Percentiles rank a stretch among this genome's conserved stretches.
phyloP scores from a whole-genome alignment of 2,113 vertebrate genomes.

The Pao palembangensis region DNA sequence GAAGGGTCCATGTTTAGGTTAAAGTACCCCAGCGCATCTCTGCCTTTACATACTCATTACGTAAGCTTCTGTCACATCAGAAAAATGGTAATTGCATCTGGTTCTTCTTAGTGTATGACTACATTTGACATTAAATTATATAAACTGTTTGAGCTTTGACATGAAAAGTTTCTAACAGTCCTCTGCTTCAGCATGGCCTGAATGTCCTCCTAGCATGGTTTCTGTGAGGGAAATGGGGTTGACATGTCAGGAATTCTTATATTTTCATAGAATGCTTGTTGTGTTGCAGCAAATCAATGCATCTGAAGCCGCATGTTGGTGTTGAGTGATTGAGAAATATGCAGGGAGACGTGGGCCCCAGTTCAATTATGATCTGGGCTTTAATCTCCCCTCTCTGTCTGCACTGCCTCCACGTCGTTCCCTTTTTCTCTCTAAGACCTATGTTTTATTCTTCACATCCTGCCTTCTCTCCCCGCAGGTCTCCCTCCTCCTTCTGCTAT shows the following conservation, averaged over 20 bases:
- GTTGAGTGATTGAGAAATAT: slow-evolving; percentile 6
- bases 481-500: slow-evolving; percentile 61
- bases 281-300: background rate
- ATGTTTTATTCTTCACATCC: background rate
- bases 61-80: too few relatives aligned
- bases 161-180: background rate
- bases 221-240: slow-evolving; percentile 2
- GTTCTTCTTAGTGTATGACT: too few relatives aligned
- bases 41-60: background rate
- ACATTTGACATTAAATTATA: too few relatives aligned
- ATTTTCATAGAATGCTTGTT: slow-evolving; percentile 3
- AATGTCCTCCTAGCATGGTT: slow-evolving; percentile 6
- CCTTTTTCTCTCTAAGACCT: background rate
- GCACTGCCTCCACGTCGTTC: background rate
- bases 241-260: background rate
- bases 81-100: too few relatives aligned
- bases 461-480: slow-evolving; percentile 38
- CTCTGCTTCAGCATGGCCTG: slow-evolving; percentile 11
- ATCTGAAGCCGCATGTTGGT: slow-evolving; percentile 1
- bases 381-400: background rate
- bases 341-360: background rate
- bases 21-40: background rate
- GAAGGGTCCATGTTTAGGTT: background rate
- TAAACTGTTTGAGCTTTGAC: too few relatives aligned
- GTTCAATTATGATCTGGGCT: background rate